phyloP scores from a whole-genome alignment of 30 jellyfish, hydroid and myxozoan species.

The Phacellophora camtschatica region DNA sequence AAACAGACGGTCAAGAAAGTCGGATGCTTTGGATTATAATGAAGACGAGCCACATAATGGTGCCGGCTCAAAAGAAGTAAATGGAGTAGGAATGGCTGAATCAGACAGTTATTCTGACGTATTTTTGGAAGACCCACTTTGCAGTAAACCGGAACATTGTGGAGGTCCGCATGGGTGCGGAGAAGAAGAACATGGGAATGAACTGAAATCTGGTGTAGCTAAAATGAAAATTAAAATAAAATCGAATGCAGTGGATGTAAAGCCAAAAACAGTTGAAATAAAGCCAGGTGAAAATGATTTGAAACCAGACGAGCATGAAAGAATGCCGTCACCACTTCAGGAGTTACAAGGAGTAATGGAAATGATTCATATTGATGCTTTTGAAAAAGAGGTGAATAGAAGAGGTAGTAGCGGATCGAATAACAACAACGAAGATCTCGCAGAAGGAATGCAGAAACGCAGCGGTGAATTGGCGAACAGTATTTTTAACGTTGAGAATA shows the following conservation, averaged over 20 bases:
- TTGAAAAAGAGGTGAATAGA: background rate
- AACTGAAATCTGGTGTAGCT: no score
- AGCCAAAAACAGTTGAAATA: background rate
- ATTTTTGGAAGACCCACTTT: background rate
- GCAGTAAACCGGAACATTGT: background rate
- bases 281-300: background rate
- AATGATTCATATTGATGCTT: slow-evolving; percentile 10
- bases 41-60: background rate
- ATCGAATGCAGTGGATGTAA: no score
- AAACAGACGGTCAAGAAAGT: slow-evolving; percentile 17
- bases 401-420: background rate
- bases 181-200: background rate
- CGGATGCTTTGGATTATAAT: background rate
- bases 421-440: background rate
- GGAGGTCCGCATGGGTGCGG: background rate
- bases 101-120: background rate
- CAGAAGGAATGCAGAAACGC: background rate
- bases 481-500: no score
- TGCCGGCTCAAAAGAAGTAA: background rate
- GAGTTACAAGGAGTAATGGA: slow-evolving; percentile 19
- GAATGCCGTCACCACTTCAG: slow-evolving; percentile 7
- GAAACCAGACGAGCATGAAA: background rate
- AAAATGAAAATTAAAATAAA: no score
- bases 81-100: background rate
- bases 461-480: no score